A percentile compares a stretch with the other conserved stretches of the same genome.
These are phyloP conservation scores for Mythimna lalbum DNA, from an alignment of 2,888 invertebrate genomes.

Conservation along the genomic window DNA sequence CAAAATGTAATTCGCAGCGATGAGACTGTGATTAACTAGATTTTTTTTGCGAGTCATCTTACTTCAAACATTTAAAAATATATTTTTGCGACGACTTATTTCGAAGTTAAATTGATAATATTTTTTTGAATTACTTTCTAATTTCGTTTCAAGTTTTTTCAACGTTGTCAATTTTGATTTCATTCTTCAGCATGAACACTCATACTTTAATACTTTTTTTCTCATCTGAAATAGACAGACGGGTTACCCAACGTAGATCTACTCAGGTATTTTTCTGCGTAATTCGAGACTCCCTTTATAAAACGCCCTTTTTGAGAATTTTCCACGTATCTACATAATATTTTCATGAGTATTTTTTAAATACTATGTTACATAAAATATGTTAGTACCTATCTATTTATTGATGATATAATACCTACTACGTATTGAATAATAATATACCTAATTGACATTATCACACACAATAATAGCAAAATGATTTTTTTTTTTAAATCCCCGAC, in stretches of 20 bases:
- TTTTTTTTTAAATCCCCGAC: too few species aligned
- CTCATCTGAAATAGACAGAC: conserved; percentile 26
- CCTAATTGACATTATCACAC: too few species aligned
- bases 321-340: background rate
- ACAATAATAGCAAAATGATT: too few species aligned
- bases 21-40: conserved; percentile 8
- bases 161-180: conserved; percentile 50
- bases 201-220: conserved; percentile 55
- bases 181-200: conserved; percentile 33
- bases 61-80: conserved; percentile 32
- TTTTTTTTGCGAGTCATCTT: conserved; percentile 7
- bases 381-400: too few species aligned
- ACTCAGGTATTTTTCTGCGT: background rate
- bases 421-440: too few species aligned
- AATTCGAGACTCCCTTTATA: background rate
- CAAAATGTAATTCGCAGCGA: background rate
- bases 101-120: conserved; percentile 69
- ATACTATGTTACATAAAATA: background rate
- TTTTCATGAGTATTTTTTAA: too few species aligned
- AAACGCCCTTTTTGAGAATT: background rate
- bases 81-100: conserved; percentile 49
- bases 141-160: conserved; percentile 60
- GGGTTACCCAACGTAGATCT: background rate
- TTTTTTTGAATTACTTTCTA: conserved; percentile 70
- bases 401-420: too few species aligned